Conservation (phyloP, 1,140 invertebrate species). For the Anadara kagoshimensis region DNA sequence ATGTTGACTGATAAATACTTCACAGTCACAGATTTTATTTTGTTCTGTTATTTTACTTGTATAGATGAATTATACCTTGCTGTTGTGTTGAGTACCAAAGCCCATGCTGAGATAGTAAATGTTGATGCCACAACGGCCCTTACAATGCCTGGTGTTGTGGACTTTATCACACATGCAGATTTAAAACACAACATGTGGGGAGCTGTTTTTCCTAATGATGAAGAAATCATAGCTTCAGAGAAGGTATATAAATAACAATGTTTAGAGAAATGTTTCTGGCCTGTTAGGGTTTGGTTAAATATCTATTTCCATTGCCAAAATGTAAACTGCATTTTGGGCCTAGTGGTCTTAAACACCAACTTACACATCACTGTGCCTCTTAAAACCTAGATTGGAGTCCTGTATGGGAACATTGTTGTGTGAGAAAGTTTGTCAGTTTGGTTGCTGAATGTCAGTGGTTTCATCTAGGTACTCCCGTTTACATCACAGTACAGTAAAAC, state of each 20-base stretch:
- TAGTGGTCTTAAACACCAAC: no score
- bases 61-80: slow-evolving; percentile 80
- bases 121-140: slow-evolving; percentile 82
- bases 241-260: slow-evolving; percentile 40
- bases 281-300: no score
- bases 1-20: no score
- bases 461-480: no score
- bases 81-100: slow-evolving; percentile 85
- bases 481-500: no score
- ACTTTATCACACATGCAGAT: slow-evolving; percentile 64
- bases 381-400: no score
- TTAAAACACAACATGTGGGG: slow-evolving; percentile 61
- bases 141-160: slow-evolving; percentile 78
- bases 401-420: no score
- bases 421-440: no score
- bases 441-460: no score
- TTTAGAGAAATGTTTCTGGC: not conserved
- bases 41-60: slow-evolving; percentile 5
- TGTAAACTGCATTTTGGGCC: no score
- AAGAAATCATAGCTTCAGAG: slow-evolving; percentile 60
- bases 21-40: not conserved
- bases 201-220: slow-evolving; percentile 33
- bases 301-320: no score
- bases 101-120: slow-evolving; percentile 84
- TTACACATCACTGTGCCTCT: no score